Evolutionary conservation across 2,797 vertebrate species (phyloP), one percentile per base, ranked within the genome.

Genomic region (Karalla daura): DNA sequence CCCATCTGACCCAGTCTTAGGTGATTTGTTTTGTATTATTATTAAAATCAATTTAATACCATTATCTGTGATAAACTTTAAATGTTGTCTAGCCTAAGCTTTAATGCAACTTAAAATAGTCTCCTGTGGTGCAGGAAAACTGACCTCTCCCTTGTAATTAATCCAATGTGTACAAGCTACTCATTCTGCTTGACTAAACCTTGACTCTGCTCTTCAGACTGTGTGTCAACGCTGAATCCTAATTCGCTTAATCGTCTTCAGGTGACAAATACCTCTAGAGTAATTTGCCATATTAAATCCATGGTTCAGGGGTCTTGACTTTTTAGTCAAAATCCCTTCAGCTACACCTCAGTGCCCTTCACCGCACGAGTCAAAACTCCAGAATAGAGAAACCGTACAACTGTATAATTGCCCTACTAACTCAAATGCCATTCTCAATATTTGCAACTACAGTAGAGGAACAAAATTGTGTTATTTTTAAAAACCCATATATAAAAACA

Each of bases 261-360:
- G 83, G 81, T 91, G 86, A 86, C 81, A 90, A 88, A 92, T 85
- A 67, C 71, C 80, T 76, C 65, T 37, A 63, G 60, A 69, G 80
- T 88, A 88, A 90, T 87, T 89, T 87, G 68, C 64, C 66, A 20
- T 87, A 84, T 88, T 74, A 83, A 87, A 83, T 72, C 60, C 55
- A 50, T n/a, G 59, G 46, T 74, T 88, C 63, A 71, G 56, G 49
- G 68, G 70, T 86, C 81, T 60, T 52, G 60, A 70, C 47, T 75
- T 79, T 58, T 76, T 76, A 74, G 66, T 76, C 62, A 70, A 74
- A 80, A 84, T 83, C 73, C 64, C 46, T 77, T 79, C 71, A 86
- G 53, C 63, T 66, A 78, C 78, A 87, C 68, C 75, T 78, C 63
- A 83, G 62, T 84, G 61, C 80, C 70, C 76, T 84, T 66, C 58